Base-by-base conservation (phyloP, 2,888 invertebrate genomes). In the Sussaba pulchella region DNA sequence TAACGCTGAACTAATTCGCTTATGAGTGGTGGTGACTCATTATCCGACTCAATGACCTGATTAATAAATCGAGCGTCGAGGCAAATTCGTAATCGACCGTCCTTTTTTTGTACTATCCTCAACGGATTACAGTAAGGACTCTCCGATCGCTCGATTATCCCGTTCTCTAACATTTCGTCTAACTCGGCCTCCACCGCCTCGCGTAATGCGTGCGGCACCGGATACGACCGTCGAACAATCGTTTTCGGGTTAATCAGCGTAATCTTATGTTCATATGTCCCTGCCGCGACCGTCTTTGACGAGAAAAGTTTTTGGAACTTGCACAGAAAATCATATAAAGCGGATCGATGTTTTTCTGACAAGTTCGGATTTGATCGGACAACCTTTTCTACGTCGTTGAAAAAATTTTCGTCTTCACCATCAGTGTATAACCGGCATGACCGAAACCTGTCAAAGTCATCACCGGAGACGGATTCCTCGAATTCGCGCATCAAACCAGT, bases 121-220 rank as follows among this genome's bases (percentile, higher is more conserved):
- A 89, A 64, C 0, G 89, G 89, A 64, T 87, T 88, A 9, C 85
- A 81, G 78, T 83, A 89, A 0, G 83, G 77, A 8, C 87, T 86
- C 6, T 83, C 78, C n/a, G 84, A 85, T 10, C 36, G 14, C 52
- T 80, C 75, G 5, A 75, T 80, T 1, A 80, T 59, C 0, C 64
- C 61, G 24, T 70, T 36, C 8, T 81, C 57, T 36, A 88, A 52
- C 86, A 89, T 86, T 63, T 86, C 78, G 6, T 82, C 17, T 8
- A 90, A 61, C 57, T 84, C 84, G 3, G 78, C 45, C 12, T 85
- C 85, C 3, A 89, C 85, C 1, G 82, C 85, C 4, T 74, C 50
- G n/a, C 88, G 72, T 17, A 84, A 74, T 2, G 86, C 83, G 63
- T 85, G 83, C 5, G 88, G 88, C 6, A 89, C 81, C 0, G 88